Base-by-base conservation (phyloP, 2,888 invertebrate species). In the Stegana nigrithorax region DNA sequence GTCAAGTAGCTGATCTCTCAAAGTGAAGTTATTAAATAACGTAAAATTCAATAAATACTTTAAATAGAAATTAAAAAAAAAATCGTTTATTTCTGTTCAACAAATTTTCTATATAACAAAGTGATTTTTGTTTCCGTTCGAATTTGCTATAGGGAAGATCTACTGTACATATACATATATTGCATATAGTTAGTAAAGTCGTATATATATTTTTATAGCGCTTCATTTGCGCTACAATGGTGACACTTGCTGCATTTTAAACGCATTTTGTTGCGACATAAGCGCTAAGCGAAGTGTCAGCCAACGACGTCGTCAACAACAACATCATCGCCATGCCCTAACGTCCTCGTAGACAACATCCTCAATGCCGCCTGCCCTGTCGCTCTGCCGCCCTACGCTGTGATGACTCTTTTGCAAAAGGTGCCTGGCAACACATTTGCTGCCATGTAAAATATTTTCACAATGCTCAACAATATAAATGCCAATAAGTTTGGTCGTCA, bases 241-340 rank as follows among this genome's bases (percentile, higher is more conserved):
- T 74, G 79, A 76, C 80, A 77, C 80, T 80, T 78, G 77, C 71
- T 76, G 76, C 80, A 77, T 77, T 80, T 77, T 77, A 77, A 77
- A 80, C 79, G 80, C 53, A 55, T 36, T 55, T n/a, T n/a, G n/a
- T n/a, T n/a, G 10, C 19, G 29, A 21, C 45, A 27, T 19, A n/a
- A n/a, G n/a, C n/a, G n/a, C 7, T 12, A 47, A 47, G 12, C 21
- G 25, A 47, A 47, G 47, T 47, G 76, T 63, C 80, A 7, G 29
- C 17, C 53, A 42, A 26, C 65, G 73, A 61, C 65, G 67, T 65
- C 66, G 67, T 67, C 73, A 73, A 65, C 63, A 29, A 21, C 51
- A 51, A 17, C n/a, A 55, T 53, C 12, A 32, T 32, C 19, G 21
- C 60, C 27, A 25, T 50, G 29, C 39, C 44, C 50, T 29, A 5